Evolutionary conservation across 2,888 invertebrate genomes (phyloP).

Genomic region (Fragum sueziense): DNA sequence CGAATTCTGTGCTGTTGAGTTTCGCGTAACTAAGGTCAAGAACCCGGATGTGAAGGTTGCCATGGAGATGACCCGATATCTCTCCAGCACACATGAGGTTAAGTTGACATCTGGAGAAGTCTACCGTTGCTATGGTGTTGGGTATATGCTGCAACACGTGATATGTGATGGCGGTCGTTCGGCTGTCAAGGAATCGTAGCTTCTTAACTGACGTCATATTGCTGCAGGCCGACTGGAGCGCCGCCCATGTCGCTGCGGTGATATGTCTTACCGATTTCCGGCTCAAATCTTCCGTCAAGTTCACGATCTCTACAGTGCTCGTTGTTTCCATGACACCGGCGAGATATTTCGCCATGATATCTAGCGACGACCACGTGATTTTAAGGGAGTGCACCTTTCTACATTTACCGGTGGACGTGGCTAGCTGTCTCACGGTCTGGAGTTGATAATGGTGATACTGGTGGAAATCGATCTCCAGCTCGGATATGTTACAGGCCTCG

Average conservation of each 20-base stretch:
- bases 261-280: conserved; percentile 56
- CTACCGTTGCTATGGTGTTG: conserved; percentile 60
- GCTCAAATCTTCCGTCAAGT: conserved; percentile 58
- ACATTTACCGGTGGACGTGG: conserved; percentile 64
- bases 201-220: conserved; percentile 66
- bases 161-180: conserved; percentile 69
- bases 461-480: conserved; percentile 74
- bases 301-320: conserved; percentile 60
- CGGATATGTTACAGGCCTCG: conserved; percentile 57
- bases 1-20: conserved; percentile 69
- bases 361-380: conserved; percentile 71
- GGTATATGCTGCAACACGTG: conserved; percentile 75
- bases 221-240: conserved; percentile 70
- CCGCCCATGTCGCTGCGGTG: conserved; percentile 74
- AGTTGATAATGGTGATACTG: conserved; percentile 65
- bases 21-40: conserved; percentile 67
- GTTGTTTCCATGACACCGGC: conserved; percentile 60
- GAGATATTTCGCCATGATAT: conserved; percentile 71
- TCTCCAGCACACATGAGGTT: conserved; percentile 74
- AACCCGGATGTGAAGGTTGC: conserved; percentile 52
- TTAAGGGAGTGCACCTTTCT: conserved; percentile 64
- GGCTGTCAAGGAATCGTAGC: conserved; percentile 69
- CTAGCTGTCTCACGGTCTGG: conserved; percentile 65
- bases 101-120: conserved; percentile 68
- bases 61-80: conserved; percentile 69